phyloP scores from a whole-genome alignment of 1,140 invertebrate species.

The Elymnias hypermnestra region DNA sequence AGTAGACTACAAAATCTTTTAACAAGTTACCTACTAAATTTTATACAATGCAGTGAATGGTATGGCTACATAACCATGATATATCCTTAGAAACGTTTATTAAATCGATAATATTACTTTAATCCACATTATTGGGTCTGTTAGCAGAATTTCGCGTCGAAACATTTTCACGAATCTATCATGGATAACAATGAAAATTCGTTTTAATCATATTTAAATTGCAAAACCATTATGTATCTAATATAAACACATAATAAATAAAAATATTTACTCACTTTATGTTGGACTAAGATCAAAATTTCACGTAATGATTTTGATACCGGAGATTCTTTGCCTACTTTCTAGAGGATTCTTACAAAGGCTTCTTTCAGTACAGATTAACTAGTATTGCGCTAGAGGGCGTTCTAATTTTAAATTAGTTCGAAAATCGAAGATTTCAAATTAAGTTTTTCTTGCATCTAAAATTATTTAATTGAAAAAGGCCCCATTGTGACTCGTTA shows the following conservation, averaged over 20 bases:
- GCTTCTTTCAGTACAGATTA: slow-evolving; percentile 65
- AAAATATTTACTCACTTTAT: slow-evolving; percentile 63
- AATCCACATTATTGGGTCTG: slow-evolving; percentile 30
- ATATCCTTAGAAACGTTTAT: slow-evolving; percentile 63
- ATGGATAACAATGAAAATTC: too few species aligned
- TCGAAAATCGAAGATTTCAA: slow-evolving; percentile 29
- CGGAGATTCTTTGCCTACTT: slow-evolving; percentile 72
- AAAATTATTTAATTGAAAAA: neutral
- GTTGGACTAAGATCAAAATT: slow-evolving; percentile 62
- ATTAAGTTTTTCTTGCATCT: neutral
- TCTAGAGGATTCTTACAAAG: slow-evolving; percentile 74
- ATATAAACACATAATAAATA: slow-evolving; percentile 22
- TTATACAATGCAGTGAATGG: slow-evolving; percentile 10
- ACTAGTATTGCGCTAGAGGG: slow-evolving; percentile 50
- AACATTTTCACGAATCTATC: too few species aligned
- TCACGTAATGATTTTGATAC: slow-evolving; percentile 74
- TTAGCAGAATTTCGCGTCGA: slow-evolving; percentile 24
- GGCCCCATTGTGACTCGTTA: too few species aligned
- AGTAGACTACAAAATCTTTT: slow-evolving; percentile 22
- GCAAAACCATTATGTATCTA: too few species aligned
- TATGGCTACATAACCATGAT: slow-evolving; percentile 12
- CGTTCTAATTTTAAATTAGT: slow-evolving; percentile 65
- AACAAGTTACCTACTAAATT: neutral
- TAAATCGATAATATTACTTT: slow-evolving; percentile 62
- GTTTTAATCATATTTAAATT: too few species aligned